Base-by-base conservation (phyloP, 1,140 invertebrate species). In the Cepaea nemoralis region DNA sequence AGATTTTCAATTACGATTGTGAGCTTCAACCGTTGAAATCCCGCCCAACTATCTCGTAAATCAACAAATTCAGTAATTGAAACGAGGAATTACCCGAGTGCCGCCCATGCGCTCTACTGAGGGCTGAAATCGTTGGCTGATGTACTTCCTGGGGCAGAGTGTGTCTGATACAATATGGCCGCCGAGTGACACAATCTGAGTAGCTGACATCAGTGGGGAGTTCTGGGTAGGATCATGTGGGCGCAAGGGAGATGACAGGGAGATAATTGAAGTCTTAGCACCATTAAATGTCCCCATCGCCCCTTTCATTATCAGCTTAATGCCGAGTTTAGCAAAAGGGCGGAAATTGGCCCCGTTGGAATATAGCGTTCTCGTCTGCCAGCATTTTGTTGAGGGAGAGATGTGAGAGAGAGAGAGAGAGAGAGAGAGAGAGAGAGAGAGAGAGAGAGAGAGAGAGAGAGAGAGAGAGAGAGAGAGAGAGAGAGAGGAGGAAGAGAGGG, bases 11-110 rank as follows among this genome's bases (percentile, higher is more conserved):
- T 71, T 80, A 80, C 33, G 67, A 55, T 73, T n/a, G 24, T 19
- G 24, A 45, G 40, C 2, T 1, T 37, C 78, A 14, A 59, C 50
- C 69, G 27, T 27, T 50, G 45, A 50, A 80, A 37, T 31, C 35
- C 14, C 66, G 66, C 27, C 45, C 31, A 37, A 22, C 45, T 70
- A 80, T 70, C 78, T 45, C 24, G 33, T 33, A 66, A 39, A 80
- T 80, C 78, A 71, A 80, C 78, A 55, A 70, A 80, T 73, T 70
- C 67, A 80, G 69, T 80, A 50, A 80, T 70, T 73, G 78, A 71
- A 78, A 78, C 76, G 76, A 78, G 63, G 76, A 67, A 67, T 67
- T 42, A 67, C 37, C 19, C 55, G 33, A 31, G 35, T 22, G 27
- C 37, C 39, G 22, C n/a, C 55, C 50, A 19, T 45, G 8, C 31